Percentiles rank a stretch among this genome's conserved stretches.
Evolutionary conservation across 2,888 invertebrate genomes (phyloP).

Genomic region (Lepidocyrtoides sp.): DNA sequence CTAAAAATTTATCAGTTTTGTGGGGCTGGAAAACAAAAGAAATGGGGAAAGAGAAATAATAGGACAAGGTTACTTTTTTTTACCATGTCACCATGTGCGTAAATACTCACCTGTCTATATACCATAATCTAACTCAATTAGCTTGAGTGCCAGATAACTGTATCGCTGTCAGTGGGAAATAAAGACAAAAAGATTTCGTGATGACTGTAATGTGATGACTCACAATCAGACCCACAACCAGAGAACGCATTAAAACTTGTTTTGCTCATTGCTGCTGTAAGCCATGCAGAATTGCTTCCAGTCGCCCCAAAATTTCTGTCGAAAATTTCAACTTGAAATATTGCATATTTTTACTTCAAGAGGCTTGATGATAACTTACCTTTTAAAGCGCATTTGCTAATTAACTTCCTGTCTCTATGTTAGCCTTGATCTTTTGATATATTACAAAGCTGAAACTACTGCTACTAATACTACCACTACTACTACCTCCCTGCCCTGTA

Average conservation of each 20-base stretch:
- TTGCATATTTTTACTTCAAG: background rate
- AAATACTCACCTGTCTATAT: too few species aligned
- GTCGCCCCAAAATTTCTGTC: too few species aligned
- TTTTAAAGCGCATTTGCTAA: background rate
- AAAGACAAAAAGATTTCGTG: background rate
- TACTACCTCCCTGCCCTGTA: too few species aligned
- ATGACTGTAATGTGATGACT: background rate
- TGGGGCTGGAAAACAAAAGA: background rate
- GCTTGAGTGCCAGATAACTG: background rate
- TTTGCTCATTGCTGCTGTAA: background rate
- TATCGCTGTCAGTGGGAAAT: background rate
- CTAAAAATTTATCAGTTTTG: too few species aligned
- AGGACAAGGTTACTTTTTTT: background rate
- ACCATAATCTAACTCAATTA: conserved; percentile 38
- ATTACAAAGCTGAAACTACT: background rate
- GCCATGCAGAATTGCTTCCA: too few species aligned
- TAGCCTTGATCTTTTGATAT: too few species aligned
- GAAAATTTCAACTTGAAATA: background rate
- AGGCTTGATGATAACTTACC: background rate
- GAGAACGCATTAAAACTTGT: background rate
- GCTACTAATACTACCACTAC: background rate
- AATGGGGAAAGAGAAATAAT: too few species aligned
- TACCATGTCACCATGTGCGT: background rate
- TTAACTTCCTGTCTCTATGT: background rate
- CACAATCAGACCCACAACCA: background rate